Evolutionary conservation across 2,113 vertebrate genomes (phyloP).

Genomic region (Acanthisitta chloris): DNA sequence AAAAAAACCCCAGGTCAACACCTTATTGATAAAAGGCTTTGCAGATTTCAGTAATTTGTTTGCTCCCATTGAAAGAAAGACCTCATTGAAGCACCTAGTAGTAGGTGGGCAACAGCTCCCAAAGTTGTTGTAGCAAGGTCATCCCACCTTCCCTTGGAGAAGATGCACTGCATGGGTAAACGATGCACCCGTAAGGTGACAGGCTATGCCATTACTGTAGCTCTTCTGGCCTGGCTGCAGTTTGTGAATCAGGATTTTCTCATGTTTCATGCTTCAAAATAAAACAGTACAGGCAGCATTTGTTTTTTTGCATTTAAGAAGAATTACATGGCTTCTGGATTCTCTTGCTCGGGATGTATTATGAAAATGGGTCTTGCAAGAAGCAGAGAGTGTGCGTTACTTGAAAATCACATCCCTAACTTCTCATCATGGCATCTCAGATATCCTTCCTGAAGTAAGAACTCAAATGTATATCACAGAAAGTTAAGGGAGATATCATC

Average conservation of each 20-base stretch:
- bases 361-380: not conserved
- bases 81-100: not conserved
- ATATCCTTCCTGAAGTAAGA: not conserved
- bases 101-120: not conserved
- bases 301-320: not conserved
- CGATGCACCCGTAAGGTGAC: too few species aligned
- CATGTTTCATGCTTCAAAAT: not conserved
- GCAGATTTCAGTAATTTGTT: not conserved
- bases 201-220: not conserved
- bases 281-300: not conserved
- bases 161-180: accelerated
- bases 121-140: not conserved
- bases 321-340: not conserved
- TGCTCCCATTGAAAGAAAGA: not conserved
- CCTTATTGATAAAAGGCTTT: not conserved
- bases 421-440: not conserved
- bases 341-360: not conserved
- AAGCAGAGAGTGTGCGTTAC: accelerated
- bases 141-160: not conserved
- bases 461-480: too few species aligned
- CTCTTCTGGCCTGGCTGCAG: not conserved
- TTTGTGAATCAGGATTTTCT: not conserved
- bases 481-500: too few species aligned
- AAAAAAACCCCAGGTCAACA: not conserved
- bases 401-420: not conserved